These are phyloP conservation scores for Palythoa heliodiscus DNA, from an alignment of 92 coral and sea anemone genomes.

Conservation along the genomic window DNA sequence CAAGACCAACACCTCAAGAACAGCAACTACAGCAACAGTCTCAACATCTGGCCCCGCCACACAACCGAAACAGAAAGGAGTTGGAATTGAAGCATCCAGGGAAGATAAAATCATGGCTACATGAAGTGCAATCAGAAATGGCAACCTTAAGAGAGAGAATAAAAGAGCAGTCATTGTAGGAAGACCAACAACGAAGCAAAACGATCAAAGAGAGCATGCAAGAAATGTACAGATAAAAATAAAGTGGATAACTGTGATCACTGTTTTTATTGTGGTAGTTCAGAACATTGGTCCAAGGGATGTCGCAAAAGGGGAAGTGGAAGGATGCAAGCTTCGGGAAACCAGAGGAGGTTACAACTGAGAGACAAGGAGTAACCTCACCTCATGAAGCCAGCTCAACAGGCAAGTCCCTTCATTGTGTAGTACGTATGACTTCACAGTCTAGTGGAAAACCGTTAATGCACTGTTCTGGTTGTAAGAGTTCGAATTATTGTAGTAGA, in stretches of 20 bases:
- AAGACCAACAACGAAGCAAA: not conserved
- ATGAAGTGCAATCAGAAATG: constrained; percentile 49
- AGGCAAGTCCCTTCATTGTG: no score
- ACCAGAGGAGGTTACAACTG: no score
- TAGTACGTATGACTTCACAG: no score
- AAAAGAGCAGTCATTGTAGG: constrained; percentile 21
- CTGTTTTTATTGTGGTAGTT: no score
- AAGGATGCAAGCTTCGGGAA: no score
- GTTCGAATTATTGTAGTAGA: no score
- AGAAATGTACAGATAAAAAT: constrained; percentile 44
- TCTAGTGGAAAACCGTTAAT: no score
- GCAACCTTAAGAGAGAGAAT: constrained; percentile 50
- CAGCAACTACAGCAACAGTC: not conserved
- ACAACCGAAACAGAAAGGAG: not conserved
- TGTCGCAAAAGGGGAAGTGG: no score
- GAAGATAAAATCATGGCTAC: constrained; percentile 54
- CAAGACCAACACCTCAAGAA: not conserved
- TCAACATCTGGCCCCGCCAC: not conserved
- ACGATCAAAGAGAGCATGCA: constrained; percentile 42
- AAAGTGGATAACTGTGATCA: constrained; percentile 41
- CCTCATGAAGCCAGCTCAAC: no score
- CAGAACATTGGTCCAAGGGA: no score
- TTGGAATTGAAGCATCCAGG: constrained; percentile 11
- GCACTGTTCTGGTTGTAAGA: no score
- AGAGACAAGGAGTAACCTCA: no score